phyloP scores from a whole-genome alignment of 1,140 invertebrate species.

The Penaeus japonicus region DNA sequence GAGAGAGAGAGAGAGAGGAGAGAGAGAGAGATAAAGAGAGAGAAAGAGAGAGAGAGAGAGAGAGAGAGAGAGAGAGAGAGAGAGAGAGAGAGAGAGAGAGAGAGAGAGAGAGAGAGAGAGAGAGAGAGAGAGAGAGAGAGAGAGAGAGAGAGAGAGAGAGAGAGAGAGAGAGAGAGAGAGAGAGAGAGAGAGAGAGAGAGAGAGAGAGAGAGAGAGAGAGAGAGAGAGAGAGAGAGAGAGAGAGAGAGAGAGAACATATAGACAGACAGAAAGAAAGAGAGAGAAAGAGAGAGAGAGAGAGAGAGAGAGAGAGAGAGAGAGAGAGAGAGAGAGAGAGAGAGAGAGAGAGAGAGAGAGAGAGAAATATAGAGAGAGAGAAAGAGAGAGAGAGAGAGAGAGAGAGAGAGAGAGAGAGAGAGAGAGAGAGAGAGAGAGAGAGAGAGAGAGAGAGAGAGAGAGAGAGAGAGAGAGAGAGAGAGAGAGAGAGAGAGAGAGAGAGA shows the following conservation, averaged over 20 bases:
- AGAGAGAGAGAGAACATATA: neutral
- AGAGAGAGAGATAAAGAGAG: neutral
- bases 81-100: neutral
- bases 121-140: neutral
- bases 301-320: neutral
- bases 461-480: neutral
- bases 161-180: neutral
- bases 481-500: neutral
- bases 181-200: neutral
- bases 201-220: neutral
- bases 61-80: neutral
- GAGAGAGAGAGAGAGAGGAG: too few relatives aligned
- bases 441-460: neutral
- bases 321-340: neutral
- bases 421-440: neutral
- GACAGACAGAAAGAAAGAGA: neutral
- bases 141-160: neutral
- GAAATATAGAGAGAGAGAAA: neutral
- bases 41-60: neutral
- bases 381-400: neutral
- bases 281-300: neutral
- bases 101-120: neutral
- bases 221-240: neutral
- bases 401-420: neutral
- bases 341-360: neutral